Conservation (phyloP, 2,113 vertebrate genomes). For the Herpailurus yagouaroundi region DNA sequence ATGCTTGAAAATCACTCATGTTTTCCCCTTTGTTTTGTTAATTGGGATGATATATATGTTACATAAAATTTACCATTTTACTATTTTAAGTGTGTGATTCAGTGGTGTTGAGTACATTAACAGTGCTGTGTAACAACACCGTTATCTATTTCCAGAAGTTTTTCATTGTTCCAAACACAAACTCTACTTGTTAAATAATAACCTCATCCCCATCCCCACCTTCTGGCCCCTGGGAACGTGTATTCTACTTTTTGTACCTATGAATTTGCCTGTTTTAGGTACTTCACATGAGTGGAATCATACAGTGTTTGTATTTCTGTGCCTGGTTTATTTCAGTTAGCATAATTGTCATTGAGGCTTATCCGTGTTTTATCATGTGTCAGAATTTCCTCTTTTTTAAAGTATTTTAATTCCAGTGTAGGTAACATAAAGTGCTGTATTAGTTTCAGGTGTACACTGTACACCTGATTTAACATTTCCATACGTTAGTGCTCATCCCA, state of each 20-base stretch:
- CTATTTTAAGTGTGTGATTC: background rate
- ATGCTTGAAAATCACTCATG: background rate
- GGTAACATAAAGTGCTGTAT: background rate
- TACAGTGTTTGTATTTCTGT: background rate
- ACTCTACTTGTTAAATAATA: background rate
- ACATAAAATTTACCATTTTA: background rate
- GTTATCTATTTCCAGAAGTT: background rate
- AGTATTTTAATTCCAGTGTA: background rate
- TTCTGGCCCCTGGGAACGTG: background rate
- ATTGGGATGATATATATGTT: background rate
- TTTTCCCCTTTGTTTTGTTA: background rate
- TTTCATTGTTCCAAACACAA: background rate
- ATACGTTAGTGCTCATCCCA: background rate
- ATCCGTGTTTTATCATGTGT: background rate
- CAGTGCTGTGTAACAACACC: background rate
- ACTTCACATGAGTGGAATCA: background rate
- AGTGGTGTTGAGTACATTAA: background rate
- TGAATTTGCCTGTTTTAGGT: background rate
- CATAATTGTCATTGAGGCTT: background rate
- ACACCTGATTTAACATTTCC: background rate
- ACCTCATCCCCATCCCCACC: background rate
- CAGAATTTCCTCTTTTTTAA: background rate
- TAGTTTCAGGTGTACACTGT: background rate
- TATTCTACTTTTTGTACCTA: background rate
- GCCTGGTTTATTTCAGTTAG: background rate